phyloP scores from a whole-genome alignment of 2,113 vertebrate genomes.

The Delphinapterus leucas region DNA sequence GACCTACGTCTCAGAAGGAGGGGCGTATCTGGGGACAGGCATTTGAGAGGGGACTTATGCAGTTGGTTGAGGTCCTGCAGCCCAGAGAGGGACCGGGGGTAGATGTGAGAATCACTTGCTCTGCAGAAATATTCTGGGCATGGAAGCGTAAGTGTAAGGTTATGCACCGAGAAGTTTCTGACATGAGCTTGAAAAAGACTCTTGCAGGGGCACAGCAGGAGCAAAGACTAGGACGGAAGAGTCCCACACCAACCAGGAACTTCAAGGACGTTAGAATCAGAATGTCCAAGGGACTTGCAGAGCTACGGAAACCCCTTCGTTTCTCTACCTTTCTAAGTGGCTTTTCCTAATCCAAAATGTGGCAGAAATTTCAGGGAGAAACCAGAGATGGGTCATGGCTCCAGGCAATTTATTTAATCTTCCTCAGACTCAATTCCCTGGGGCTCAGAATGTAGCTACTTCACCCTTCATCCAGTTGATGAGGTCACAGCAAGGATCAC shows the following conservation, averaged over 20 bases:
- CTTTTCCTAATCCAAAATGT: neutral
- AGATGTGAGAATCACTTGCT: neutral
- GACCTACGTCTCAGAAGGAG: too few relatives aligned
- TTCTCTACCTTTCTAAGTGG: rapidly evolving
- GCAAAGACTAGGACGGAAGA: too few relatives aligned
- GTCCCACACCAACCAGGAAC: rapidly evolving
- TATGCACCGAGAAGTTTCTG: too few relatives aligned
- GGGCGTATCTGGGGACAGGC: neutral
- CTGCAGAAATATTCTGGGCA: too few relatives aligned
- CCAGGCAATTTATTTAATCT: neutral
- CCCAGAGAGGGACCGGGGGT: rapidly evolving
- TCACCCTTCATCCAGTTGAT: neutral
- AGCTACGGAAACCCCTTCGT: too few relatives aligned
- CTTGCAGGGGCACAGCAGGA: rapidly evolving
- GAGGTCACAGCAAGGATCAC: rapidly evolving
- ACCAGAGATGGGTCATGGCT: neutral
- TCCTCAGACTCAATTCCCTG: neutral
- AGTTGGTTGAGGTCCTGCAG: too few relatives aligned
- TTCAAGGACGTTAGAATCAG: rapidly evolving
- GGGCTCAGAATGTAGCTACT: rapidly evolving
- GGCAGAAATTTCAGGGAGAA: neutral
- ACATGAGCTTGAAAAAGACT: neutral
- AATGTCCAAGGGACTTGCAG: too few relatives aligned
- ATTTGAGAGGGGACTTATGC: neutral
- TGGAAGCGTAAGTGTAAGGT: too few relatives aligned